Evolutionary conservation across 2,888 invertebrate genomes (phyloP).

Genomic region (Odontomyia ornata): DNA sequence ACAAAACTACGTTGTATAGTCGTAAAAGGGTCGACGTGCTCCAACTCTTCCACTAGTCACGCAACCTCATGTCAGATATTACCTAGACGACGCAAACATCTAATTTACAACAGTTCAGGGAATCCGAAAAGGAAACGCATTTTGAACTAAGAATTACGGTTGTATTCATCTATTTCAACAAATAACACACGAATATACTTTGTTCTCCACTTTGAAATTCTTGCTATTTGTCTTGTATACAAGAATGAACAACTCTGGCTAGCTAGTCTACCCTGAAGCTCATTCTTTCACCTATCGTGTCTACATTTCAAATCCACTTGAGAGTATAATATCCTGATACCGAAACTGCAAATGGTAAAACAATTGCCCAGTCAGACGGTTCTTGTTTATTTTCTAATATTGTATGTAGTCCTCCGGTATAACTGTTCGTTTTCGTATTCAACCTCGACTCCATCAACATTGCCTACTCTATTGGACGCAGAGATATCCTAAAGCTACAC

Average conservation of each 20-base stretch:
- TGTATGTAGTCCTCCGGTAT: neutral
- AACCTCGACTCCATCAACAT: too few species aligned
- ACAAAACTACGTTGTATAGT: neutral
- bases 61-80: neutral
- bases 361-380: conserved; percentile 39
- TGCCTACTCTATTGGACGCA: neutral
- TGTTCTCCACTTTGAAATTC: neutral
- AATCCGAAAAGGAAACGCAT: neutral
- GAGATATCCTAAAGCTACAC: neutral
- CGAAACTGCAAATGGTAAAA: conserved; percentile 42
- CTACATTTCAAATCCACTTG: conserved; percentile 16
- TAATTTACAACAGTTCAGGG: conserved; percentile 27
- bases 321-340: conserved; percentile 21
- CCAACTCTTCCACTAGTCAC: too few species aligned
- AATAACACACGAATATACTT: neutral
- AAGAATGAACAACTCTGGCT: neutral
- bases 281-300: conserved; percentile 20
- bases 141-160: conserved; percentile 10
- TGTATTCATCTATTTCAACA: conserved; percentile 26
- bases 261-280: neutral
- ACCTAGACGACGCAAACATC: neutral
- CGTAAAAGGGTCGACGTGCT: neutral
- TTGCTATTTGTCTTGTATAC: conserved; percentile 3
- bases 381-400: conserved; percentile 35
- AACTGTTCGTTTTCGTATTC: neutral